Evolutionary conservation across 2,888 invertebrate genomes (phyloP).

Genomic region (Dione vanillae): DNA sequence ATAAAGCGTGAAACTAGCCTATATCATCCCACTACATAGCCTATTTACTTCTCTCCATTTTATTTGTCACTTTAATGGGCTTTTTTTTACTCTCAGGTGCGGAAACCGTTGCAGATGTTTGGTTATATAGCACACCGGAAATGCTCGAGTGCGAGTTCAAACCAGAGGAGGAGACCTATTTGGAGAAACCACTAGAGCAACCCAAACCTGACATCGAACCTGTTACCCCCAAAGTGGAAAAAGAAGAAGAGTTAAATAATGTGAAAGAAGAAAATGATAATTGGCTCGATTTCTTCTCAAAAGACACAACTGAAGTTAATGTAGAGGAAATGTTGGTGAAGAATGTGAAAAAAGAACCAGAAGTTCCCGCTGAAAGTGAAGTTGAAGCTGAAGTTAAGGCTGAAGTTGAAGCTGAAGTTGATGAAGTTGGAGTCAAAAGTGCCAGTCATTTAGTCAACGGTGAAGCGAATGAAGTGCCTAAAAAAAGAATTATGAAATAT

Average conservation of each 20-base stretch:
- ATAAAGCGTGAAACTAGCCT: too few species aligned
- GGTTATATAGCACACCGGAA: slow-evolving; percentile 83
- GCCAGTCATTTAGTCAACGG: background rate
- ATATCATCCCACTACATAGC: too few species aligned
- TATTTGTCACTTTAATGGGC: too few species aligned
- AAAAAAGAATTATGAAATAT: slow-evolving; percentile 75
- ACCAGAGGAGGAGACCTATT: slow-evolving; percentile 37
- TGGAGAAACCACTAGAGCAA: slow-evolving; percentile 32
- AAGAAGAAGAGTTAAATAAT: slow-evolving; percentile 12
- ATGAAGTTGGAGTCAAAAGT: slow-evolving; percentile 9
- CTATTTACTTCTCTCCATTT: too few species aligned
- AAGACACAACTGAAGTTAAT: slow-evolving; percentile 66
- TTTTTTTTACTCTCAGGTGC: slow-evolving; percentile 81
- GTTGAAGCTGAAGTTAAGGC: slow-evolving; percentile 31
- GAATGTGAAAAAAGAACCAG: slow-evolving; percentile 57
- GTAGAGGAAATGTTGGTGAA: slow-evolving; percentile 78
- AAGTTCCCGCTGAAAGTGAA: slow-evolving; percentile 6
- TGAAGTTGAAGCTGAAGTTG: slow-evolving; percentile 15
- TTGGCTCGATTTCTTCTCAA: slow-evolving; percentile 76
- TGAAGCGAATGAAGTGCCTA: slow-evolving; percentile 47
- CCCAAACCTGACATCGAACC: slow-evolving; percentile 42
- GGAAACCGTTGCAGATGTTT: slow-evolving; percentile 91
- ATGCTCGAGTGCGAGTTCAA: slow-evolving; percentile 71
- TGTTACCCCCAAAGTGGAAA: slow-evolving; percentile 38
- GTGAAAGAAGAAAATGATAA: slow-evolving; percentile 55